A percentile compares a stretch with the other conserved stretches of the same genome.
Conservation (phyloP, 1,140 invertebrate genomes). For the Laupala kohalensis region DNA sequence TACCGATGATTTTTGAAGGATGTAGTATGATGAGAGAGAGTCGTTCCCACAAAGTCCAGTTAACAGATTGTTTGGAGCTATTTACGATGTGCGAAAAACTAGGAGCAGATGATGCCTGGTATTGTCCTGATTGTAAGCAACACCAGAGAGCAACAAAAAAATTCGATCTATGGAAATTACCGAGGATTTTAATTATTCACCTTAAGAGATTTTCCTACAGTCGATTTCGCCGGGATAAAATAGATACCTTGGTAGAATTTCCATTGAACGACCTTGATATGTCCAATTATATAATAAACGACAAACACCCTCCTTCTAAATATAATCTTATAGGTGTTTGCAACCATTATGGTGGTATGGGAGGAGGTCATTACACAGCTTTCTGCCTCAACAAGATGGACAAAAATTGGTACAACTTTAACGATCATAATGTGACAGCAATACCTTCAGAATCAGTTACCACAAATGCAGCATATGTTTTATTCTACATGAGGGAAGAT, state of each 20-base stretch:
- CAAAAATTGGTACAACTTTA: conserved; percentile 42
- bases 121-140: conserved; percentile 26
- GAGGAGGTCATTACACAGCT: conserved; percentile 42
- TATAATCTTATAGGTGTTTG: conserved; percentile 42
- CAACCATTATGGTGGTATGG: conserved; percentile 38
- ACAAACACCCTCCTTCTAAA: conserved; percentile 21
- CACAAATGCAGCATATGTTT: conserved; percentile 1
- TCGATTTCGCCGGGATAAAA: conserved; percentile 33
- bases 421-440: conserved; percentile 36
- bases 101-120: conserved; percentile 20
- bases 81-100: conserved; percentile 19
- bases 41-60: neutral
- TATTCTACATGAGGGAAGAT: neutral
- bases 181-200: conserved; percentile 33
- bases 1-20: neutral
- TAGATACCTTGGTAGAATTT: conserved; percentile 38
- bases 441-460: conserved; percentile 22
- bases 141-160: conserved; percentile 33
- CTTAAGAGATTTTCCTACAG: conserved; percentile 36
- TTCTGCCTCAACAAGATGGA: conserved; percentile 35
- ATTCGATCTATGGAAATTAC: conserved; percentile 31
- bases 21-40: neutral
- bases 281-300: conserved; percentile 25
- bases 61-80: conserved; percentile 18
- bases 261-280: conserved; percentile 35